Evolutionary conservation across 1,140 invertebrate genomes (phyloP), one percentile per base, ranked within the genome.

Genomic region (Dendrolimus punctatus): DNA sequence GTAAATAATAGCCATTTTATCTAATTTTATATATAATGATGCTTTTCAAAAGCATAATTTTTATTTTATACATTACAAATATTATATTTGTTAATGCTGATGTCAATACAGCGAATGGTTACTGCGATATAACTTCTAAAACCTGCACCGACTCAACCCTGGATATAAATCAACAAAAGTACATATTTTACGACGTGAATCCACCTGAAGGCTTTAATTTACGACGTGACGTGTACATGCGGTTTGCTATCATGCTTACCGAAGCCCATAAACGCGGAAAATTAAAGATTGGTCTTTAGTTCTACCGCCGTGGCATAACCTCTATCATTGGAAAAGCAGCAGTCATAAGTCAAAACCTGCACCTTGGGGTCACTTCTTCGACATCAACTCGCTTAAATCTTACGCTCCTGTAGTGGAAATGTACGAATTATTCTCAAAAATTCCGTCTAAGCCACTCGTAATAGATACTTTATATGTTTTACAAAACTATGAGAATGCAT

Each of bases 141-240:
- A 48, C 40, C 4, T 67, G 65, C 45, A 40, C 51, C 6, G 55
- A 60, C n/a, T 10, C 43, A 10, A 7, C 39, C n/a, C 38, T 54
- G 10, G 5, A 5, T 40, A 4, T 7, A 5, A 10, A 52, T 8
- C 38, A 53, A n/a, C 48, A 53, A 53, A 73, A 65, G 60, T 46
- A 53, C 6, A 51, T 98, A 51, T 89, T 99, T 38, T 99, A 99
- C 83, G 95, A 98, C 85, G 93, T 99, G 0, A 99, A 99, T 87
- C 92, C 92, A 10, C 92, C 94, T 2, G 98, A 99, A 90, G 98
- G 98, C 0, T 99, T 99, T 75, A 99, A 99, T 89, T 88, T 99
- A 55, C 88, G 97, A 49, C 88, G 98, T 58, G 98, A 99, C 90
- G 98, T 99, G 6, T 99, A 97, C 68, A 92, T 99, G 85, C 89